phyloP scores from a whole-genome alignment of 2,113 vertebrate species.

The Rhinopomastus cyanomelas region DNA sequence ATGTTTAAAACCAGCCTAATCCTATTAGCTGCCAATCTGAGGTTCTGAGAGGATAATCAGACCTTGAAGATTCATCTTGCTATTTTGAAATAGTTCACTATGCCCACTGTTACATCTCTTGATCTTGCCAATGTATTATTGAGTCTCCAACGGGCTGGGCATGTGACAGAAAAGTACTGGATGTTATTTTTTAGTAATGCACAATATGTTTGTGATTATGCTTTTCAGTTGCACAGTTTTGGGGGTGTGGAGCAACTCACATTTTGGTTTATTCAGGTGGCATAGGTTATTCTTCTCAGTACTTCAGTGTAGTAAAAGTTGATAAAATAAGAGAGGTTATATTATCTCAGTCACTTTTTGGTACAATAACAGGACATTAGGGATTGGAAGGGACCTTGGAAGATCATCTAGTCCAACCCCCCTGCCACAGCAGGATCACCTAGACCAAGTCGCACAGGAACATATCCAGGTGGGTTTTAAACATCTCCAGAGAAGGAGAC shows the following conservation, averaged over 20 bases:
- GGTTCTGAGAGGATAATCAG: slow-evolving; percentile 23
- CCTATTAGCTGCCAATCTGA: slow-evolving; percentile 33
- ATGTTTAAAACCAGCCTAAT: slow-evolving; percentile 24
- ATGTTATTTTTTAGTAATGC: neutral
- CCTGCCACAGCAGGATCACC: too few relatives aligned
- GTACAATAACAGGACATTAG: neutral
- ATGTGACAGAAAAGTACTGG: neutral
- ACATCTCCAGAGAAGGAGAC: too few relatives aligned
- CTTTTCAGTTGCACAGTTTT: neutral
- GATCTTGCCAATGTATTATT: neutral
- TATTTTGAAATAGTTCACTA: neutral
- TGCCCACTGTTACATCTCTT: neutral
- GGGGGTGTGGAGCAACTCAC: neutral
- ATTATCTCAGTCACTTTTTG: neutral
- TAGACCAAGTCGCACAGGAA: too few relatives aligned
- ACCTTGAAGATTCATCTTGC: neutral
- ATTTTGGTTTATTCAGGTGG: neutral
- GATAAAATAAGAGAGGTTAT: neutral
- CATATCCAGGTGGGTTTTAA: too few relatives aligned
- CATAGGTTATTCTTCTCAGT: neutral
- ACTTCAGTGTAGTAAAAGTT: neutral
- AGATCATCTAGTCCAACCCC: too few relatives aligned
- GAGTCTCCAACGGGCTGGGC: neutral
- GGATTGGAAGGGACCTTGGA: too few relatives aligned
- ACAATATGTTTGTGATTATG: neutral